Evolutionary conservation across 2,888 invertebrate genomes (phyloP), one percentile per base, ranked within the genome.

Genomic region (Antheraea yamamai): DNA sequence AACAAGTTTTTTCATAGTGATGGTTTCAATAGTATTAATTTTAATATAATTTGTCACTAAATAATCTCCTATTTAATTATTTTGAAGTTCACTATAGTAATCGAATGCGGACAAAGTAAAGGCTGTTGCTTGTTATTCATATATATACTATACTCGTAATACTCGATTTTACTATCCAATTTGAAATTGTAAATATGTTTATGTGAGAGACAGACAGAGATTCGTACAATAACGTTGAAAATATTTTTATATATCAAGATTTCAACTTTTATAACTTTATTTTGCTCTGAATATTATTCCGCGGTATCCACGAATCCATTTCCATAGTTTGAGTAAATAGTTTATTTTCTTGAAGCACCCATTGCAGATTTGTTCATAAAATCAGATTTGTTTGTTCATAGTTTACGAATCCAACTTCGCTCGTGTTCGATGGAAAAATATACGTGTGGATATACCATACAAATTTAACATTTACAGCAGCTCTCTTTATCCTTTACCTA

Each of bases 181-280:
- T 58, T 64, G 64, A 26, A 26, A 26, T 14, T 26, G 14, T 26
- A 64, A 64, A 64, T 64, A 64, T 64, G 26, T 64, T 64, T 23
- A 64, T 23, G n/a, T 47, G 20, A 7, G 7, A 58, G 20, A 10
- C n/a, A 4, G n/a, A 10, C n/a, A n/a, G 10, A 23, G 23, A 61
- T 23, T n/a, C 8, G 26, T 30, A 16, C 10, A 14, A 66, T 66
- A 30, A 30, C 14, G 26, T 14, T 66, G 26, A 66, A 26, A 30
- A 12, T 30, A 30, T 20, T 66, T 66, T 30, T 14, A 14, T 16
- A 66, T 66, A 66, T 4, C 26, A 26, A 64, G 16, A 26, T 14
- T 64, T 26, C 26, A 66, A 30, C 30, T 66, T 66, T 66, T 66
- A 66, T 66, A 30, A 26, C 64, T 16, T 30, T 66, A 66, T 66